Evolutionary conservation across 2,888 invertebrate species (phyloP).

Genomic region (Hofmannophila pseudospretella): DNA sequence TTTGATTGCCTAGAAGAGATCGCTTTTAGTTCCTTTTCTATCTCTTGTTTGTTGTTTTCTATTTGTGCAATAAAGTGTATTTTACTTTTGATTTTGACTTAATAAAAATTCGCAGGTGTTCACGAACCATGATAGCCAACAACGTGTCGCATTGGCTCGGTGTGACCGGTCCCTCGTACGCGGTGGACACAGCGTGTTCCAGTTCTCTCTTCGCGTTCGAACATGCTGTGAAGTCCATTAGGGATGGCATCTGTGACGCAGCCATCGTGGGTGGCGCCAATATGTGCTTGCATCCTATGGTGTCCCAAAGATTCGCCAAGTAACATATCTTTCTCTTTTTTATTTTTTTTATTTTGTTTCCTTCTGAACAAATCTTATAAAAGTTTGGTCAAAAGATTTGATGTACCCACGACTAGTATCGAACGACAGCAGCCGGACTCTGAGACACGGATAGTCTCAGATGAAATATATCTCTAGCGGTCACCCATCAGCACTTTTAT

Average conservation of each 20-base stretch:
- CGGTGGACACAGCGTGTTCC: constrained; percentile 17
- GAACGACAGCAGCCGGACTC: too few relatives aligned
- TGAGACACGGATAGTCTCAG: too few relatives aligned
- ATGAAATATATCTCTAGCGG: too few relatives aligned
- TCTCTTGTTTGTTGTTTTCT: too few relatives aligned
- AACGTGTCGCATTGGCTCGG: constrained; percentile 46
- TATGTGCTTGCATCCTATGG: constrained; percentile 63
- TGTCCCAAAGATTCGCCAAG: constrained; percentile 5
- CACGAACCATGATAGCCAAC: constrained; percentile 3
- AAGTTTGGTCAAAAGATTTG: neutral
- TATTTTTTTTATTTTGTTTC: neutral
- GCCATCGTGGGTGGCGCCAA: constrained; percentile 76
- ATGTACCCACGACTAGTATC: too few relatives aligned
- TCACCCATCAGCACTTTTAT: too few relatives aligned
- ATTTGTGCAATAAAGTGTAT: too few relatives aligned
- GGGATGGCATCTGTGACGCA: constrained; percentile 15
- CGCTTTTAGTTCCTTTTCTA: too few relatives aligned
- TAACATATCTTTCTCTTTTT: neutral
- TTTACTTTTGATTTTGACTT: too few relatives aligned
- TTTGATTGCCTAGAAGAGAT: too few relatives aligned
- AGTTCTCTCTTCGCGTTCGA: constrained; percentile 15
- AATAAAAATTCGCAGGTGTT: constrained; percentile 6
- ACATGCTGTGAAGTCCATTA: constrained; percentile 14
- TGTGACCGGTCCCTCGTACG: constrained; percentile 16
- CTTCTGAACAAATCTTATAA: neutral